Base-by-base conservation (phyloP, 2,888 invertebrate genomes). In the Copidosoma aretas region DNA sequence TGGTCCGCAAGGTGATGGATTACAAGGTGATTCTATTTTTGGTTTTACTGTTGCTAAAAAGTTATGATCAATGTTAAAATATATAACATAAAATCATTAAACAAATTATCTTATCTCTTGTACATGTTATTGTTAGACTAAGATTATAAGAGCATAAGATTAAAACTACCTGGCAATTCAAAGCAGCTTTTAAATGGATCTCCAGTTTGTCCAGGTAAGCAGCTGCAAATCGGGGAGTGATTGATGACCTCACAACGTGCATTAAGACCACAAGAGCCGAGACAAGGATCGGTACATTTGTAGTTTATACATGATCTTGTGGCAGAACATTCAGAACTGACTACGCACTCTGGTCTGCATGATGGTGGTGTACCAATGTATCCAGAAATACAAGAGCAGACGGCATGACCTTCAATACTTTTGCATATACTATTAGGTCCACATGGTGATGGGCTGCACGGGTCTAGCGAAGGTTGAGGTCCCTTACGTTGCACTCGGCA, bases 1-100 rank as follows among this genome's bases (percentile, higher is more conserved):
- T 1, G 93, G 91, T 69, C 94, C 94, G 84, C 94, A 94, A 0
- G 94, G 93, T 51, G 91, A 90, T 68, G 92, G 92, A 70, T 86
- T 85, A 78, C 94, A 94, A 12, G 91, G 91, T 80, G 90, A 84
- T 77, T 85, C 74, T 75, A 76, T 75, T 39, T 82, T 80, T 51
- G 82, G 80, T 77, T 79, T 79, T 51, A 83, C 80, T 78, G 81
- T 76, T 71, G 71, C 8, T 65, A 73, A 70, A 61, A n/a, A 24
- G 53, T 12, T 21, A 46, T 53, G 59, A 62, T 59, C 52, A 15
- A 58, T 41, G 14, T 59, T 10, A 25, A 12, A 61, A 25, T 14
- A 21, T 32, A 12, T 32, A 32, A 43, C 46, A 57, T 57, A 51
- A 25, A 51, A 49, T 54, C 10, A 49, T 32, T 32, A 32, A 32